Percentiles rank a stretch among this genome's conserved stretches.
Evolutionary conservation across 2,888 invertebrate genomes (phyloP).

Genomic region (Drosophila meridionalis): DNA sequence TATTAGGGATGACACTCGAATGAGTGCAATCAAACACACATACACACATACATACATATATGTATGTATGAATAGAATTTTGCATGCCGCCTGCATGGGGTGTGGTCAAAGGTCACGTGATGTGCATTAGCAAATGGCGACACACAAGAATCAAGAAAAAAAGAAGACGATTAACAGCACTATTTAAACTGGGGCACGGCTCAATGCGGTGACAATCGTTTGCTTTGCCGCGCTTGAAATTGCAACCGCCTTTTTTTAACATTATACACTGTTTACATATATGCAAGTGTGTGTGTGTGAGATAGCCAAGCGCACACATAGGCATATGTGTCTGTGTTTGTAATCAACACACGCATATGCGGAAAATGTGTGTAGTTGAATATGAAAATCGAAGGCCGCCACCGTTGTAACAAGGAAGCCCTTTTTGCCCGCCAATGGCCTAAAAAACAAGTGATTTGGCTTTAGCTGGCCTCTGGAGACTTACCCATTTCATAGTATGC

Average conservation of each 20-base stretch:
- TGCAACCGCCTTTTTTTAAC: constrained; percentile 36
- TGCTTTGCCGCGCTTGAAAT: constrained; percentile 48
- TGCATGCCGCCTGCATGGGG: constrained; percentile 10
- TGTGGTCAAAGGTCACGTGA: constrained; percentile 23
- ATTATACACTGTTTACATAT: constrained; percentile 11
- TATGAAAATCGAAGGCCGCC: constrained; percentile 41
- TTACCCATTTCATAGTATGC: constrained; percentile 70
- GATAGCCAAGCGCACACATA: constrained; percentile 9
- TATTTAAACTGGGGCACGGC: constrained; percentile 21
- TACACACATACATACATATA: too few relatives aligned
- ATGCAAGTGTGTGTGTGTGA: constrained; percentile 10
- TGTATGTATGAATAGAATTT: not conserved
- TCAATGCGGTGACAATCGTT: constrained; percentile 13
- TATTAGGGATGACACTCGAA: constrained; percentile 5
- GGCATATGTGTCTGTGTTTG: not conserved
- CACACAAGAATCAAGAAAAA: not conserved
- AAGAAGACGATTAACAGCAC: constrained; percentile 3
- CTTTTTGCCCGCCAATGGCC: constrained; percentile 7
- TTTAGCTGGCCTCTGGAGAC: constrained; percentile 29
- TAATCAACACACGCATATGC: constrained; percentile 1
- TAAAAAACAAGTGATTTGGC: not conserved
- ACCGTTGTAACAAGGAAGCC: constrained; percentile 19
- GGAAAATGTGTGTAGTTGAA: constrained; percentile 20
- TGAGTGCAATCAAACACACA: not conserved
- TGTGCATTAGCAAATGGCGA: constrained; percentile 1